Base-by-base conservation (phyloP, 2,113 vertebrate species). In the Hoplias malabaricus region DNA sequence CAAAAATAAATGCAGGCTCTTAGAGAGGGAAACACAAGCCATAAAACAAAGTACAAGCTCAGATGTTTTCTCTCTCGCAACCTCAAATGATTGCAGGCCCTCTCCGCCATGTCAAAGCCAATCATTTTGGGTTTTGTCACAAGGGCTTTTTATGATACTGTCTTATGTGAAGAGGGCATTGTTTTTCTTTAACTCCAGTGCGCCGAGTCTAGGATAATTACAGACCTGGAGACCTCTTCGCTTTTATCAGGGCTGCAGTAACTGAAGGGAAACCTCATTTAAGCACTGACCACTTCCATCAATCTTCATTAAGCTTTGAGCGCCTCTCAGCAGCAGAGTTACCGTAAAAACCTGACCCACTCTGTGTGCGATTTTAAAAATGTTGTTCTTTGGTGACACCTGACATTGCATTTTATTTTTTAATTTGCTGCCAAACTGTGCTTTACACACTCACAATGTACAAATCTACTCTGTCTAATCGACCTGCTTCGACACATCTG, bases 11-110 rank as follows among this genome's bases (percentile, higher is more conserved):
- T 87, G 85, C 85, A 84, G 83, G 69, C 63, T 72, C 69, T 76
- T 67, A 77, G 82, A 76, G 84, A 78, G 79, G 81, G 78, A 79
- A 81, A 80, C 75, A 78, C 81, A 73, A 81, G 78, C 84, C 69
- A 46, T 91, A 90, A 91, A 90, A 86, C 77, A 79, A 54, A 42
- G 81, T 85, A 87, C 87, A 84, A 83, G 82, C 86, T 86, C 87
- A 77, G 84, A 86, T 59, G 40, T 80, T 85, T 82, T 84, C 74
- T 74, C 77, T 84, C 82, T 36, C 72, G 82, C 84, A 87, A 84
- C 77, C 84, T 86, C 87, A 89, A 89, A 89, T 88, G 87, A 90
- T 88, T 84, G 85, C n/a, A 85, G 81, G 85, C 87, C 87, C 85
- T 77, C 86, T 84, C 84, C 84, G 66, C 50, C 23, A 84, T 34